These are phyloP conservation scores for Danio aesculapii DNA, from an alignment of 2,797 vertebrate genomes.

Conservation along the genomic window DNA sequence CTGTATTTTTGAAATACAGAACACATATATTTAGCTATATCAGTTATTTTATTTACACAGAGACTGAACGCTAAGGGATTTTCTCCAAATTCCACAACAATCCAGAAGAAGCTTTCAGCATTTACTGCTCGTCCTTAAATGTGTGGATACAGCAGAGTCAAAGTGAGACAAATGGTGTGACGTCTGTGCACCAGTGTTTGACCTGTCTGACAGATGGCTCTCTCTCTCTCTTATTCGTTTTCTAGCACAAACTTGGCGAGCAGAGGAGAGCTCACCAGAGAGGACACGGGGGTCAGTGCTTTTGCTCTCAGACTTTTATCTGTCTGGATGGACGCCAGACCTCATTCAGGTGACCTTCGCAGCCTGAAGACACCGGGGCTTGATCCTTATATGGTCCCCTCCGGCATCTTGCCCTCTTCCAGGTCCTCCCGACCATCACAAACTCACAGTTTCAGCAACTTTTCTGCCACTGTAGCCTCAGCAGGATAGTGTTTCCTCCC, in stretches of 20 bases:
- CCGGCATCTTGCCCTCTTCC: conserved; percentile 67
- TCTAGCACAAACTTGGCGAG: conserved; percentile 41
- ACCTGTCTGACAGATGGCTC: conserved; percentile 60
- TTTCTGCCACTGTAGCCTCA: conserved; percentile 49
- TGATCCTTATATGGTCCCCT: conserved; percentile 70
- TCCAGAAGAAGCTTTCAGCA: conserved; percentile 1
- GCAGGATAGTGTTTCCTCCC: conserved; percentile 30
- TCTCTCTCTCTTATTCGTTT: conserved; percentile 15
- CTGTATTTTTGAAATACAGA: background rate
- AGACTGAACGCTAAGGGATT: background rate
- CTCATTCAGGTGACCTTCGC: conserved; percentile 75
- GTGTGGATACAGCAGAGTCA: conserved; percentile 33
- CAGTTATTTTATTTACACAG: background rate
- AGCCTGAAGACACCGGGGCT: conserved; percentile 65
- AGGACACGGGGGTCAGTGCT: conserved; percentile 54
- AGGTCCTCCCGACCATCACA: conserved; percentile 50
- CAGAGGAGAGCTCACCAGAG: conserved; percentile 28
- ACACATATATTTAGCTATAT: background rate
- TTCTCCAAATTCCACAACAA: background rate
- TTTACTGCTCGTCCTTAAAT: conserved; percentile 14
- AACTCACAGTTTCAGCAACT: conserved; percentile 58
- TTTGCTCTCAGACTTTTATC: conserved; percentile 60
- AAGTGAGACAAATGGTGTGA: conserved; percentile 45
- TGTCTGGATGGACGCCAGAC: conserved; percentile 62
- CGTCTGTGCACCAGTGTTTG: conserved; percentile 42